These are phyloP conservation scores for Prunella himalayana DNA, from an alignment of 2,113 vertebrate genomes.

Conservation along the genomic window DNA sequence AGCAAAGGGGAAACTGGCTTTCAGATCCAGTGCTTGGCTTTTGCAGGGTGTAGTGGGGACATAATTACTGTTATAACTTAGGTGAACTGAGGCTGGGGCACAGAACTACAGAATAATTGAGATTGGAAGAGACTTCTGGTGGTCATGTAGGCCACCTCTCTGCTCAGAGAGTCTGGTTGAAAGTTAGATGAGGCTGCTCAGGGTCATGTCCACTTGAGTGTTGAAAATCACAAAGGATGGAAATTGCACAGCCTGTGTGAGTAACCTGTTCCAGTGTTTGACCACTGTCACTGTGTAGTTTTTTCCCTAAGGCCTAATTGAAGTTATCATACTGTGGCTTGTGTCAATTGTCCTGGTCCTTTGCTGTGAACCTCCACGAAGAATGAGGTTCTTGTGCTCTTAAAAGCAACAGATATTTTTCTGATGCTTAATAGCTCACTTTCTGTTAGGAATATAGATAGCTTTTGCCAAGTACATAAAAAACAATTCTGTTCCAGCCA, in stretches of 20 bases:
- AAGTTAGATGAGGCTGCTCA: neutral
- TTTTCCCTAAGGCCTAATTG: neutral
- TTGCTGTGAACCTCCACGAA: neutral
- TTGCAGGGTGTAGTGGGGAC: neutral
- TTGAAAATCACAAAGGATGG: neutral
- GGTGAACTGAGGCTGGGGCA: neutral
- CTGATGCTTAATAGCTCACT: neutral
- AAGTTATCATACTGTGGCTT: neutral
- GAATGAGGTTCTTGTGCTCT: neutral
- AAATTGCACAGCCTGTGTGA: neutral
- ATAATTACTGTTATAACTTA: rapidly evolving
- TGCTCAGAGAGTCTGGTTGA: neutral
- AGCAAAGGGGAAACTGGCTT: neutral
- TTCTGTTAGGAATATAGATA: neutral
- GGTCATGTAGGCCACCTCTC: rapidly evolving
- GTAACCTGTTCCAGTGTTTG: neutral
- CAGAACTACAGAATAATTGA: neutral
- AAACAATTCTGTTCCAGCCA: neutral
- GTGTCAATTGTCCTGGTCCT: neutral
- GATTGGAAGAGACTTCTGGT: neutral
- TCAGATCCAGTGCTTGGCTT: neutral
- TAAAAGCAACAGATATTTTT: neutral
- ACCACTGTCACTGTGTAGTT: neutral
- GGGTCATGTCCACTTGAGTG: neutral
- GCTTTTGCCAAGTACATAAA: neutral